Percentiles rank a stretch among this genome's conserved stretches.
These are phyloP conservation scores for Holotrichia oblita DNA, from an alignment of 1,140 invertebrate genomes.

Conservation along the genomic window DNA sequence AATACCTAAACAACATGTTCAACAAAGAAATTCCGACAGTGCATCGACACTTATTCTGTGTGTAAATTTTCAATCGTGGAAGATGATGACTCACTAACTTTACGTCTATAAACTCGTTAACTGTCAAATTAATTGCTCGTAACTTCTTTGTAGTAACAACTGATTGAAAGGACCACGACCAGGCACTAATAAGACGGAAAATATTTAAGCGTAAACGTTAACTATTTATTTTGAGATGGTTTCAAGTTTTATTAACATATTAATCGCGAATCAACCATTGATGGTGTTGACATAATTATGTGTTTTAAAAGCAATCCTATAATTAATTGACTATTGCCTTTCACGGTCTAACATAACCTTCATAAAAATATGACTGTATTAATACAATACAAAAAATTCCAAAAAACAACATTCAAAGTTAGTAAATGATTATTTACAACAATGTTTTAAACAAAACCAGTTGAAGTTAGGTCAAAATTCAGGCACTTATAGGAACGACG, in stretches of 20 bases:
- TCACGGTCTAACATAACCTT: too few species aligned
- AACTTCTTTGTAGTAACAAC: conserved; percentile 8
- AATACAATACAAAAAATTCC: too few species aligned
- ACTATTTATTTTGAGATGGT: neutral
- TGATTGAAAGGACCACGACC: neutral
- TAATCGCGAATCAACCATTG: neutral
- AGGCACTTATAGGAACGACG: too few species aligned
- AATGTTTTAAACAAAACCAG: too few species aligned
- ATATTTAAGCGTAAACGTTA: neutral
- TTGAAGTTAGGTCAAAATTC: too few species aligned
- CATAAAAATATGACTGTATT: too few species aligned
- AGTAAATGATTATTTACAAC: too few species aligned
- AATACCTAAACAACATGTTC: neutral
- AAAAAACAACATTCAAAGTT: too few species aligned
- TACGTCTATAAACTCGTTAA: conserved; percentile 32
- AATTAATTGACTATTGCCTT: too few species aligned
- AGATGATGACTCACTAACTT: conserved; percentile 22
- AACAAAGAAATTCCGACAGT: conserved; percentile 30
- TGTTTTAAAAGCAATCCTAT: neutral
- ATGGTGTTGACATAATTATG: neutral
- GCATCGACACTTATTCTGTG: conserved; percentile 26
- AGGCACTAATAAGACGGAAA: neutral
- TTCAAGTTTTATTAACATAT: neutral
- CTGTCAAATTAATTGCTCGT: conserved; percentile 34
- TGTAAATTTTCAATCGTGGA: conserved; percentile 12